These are phyloP conservation scores for Eolophus roseicapilla DNA, from an alignment of 2,113 vertebrate genomes.

Conservation along the genomic window DNA sequence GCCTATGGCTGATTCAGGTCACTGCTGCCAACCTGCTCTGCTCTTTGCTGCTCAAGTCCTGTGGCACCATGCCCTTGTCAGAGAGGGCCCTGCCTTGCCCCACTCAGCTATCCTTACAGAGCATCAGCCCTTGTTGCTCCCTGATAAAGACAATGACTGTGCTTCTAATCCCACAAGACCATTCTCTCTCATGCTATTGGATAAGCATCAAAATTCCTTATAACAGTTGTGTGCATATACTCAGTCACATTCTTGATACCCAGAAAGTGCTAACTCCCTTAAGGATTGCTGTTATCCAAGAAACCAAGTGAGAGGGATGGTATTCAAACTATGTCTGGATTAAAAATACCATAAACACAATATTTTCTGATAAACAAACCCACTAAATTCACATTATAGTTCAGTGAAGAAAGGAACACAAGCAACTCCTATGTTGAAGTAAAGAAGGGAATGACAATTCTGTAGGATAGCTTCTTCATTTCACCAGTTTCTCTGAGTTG, in stretches of 20 bases:
- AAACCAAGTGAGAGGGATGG: background rate
- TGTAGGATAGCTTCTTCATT: background rate
- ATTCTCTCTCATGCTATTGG: background rate
- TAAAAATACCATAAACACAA: background rate
- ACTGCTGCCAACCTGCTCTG: background rate
- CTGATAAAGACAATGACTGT: rapidly evolving
- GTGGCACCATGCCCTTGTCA: background rate
- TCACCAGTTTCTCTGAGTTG: background rate
- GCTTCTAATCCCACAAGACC: background rate
- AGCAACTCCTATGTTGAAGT: background rate
- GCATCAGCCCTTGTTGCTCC: background rate
- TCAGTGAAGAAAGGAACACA: background rate
- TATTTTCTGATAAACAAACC: background rate
- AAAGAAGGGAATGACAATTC: background rate
- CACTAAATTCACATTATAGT: background rate
- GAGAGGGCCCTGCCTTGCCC: background rate
- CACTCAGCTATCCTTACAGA: background rate
- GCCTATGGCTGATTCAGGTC: background rate
- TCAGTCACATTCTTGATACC: background rate
- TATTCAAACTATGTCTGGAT: background rate
- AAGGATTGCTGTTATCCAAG: background rate
- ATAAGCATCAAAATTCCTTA: background rate
- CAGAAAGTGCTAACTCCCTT: background rate
- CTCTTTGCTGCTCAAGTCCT: background rate
- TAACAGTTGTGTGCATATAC: background rate